Conservation (phyloP, 2,888 invertebrate species). For the Himalopsyche kuldschensis region DNA sequence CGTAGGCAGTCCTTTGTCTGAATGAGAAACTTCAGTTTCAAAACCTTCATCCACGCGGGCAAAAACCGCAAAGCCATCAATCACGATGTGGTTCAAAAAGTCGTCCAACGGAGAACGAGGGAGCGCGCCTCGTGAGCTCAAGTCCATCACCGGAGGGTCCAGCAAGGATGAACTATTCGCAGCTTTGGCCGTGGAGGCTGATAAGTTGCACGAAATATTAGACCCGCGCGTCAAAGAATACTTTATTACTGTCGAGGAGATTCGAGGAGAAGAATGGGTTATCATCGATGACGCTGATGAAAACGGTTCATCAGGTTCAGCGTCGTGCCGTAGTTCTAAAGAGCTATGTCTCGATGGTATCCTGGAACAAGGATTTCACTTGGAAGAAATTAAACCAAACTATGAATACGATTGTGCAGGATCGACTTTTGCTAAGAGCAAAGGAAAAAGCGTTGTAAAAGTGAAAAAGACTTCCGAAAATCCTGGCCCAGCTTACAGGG, state of each 20-base stretch:
- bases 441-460: neutral
- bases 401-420: neutral
- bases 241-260: neutral
- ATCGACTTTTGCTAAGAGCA: neutral
- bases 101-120: constrained; percentile 61
- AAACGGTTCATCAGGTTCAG: too few species aligned
- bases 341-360: neutral
- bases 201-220: constrained; percentile 18
- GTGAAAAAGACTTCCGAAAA: neutral
- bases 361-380: neutral
- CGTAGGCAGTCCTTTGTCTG: constrained; percentile 42
- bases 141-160: neutral
- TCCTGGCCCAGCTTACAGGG: neutral
- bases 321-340: neutral
- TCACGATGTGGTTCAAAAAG: constrained; percentile 69
- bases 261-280: constrained; percentile 30
- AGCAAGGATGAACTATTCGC: constrained; percentile 6
- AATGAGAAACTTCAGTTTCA: constrained; percentile 66
- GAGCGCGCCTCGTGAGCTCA: constrained; percentile 46
- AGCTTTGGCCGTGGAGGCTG: constrained; percentile 10
- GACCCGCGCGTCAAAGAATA: constrained; percentile 11
- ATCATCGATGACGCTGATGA: constrained; percentile 17
- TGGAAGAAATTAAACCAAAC: neutral
- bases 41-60: constrained; percentile 64
- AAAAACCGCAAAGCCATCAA: constrained; percentile 63